Base-by-base conservation (phyloP, 2,888 invertebrate species). In the Invenusta paracnida region DNA sequence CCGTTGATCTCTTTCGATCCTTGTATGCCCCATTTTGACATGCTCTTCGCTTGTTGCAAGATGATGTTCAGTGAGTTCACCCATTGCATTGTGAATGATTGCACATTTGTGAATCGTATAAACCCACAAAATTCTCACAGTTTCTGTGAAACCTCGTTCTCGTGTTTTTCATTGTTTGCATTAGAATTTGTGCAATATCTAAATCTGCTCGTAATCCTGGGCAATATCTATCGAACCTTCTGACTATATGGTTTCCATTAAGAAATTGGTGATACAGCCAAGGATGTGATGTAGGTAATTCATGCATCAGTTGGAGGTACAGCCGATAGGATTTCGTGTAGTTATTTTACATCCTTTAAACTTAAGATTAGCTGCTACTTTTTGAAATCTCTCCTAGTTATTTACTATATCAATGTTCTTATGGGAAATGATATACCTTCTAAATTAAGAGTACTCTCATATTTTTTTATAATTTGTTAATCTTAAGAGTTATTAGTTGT, bases 121-220 rank as follows among this genome's bases (percentile, higher is more conserved):
- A 17, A 66, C 66, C 66, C 66, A 66, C 79, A 79, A 79, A 79
- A 79, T 79, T 79, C 79, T 79, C 25, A 79, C 79, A 23, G 66
- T 13, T 81, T 88, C 88, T 11, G 84, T 30, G 87, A 88, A 48
- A 30, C 25, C 88, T 29, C 88, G 73, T 11, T 88, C 88, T 81
- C 88, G 29, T 29, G 88, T 88, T 31, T 83, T 89, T 89, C 11
- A 88, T n/a, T 29, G 85, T 87, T 28, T 88, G 81, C 89, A 89
- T 89, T 1, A 89, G 86, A 0, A 86, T 86, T 83, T 89, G 89
- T 85, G 88, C 89, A 29, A 89, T 89, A 0, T 87, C 86, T 29
- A 89, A 87, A 82, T 89, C 89, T 30, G 88, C 86, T 23, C 88
- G 87, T 5, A 89, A 73, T 28, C 89, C 89, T 23, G 87, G 88